phyloP scores from a whole-genome alignment of 2,113 vertebrate species.

The Prunella fulvescens region DNA sequence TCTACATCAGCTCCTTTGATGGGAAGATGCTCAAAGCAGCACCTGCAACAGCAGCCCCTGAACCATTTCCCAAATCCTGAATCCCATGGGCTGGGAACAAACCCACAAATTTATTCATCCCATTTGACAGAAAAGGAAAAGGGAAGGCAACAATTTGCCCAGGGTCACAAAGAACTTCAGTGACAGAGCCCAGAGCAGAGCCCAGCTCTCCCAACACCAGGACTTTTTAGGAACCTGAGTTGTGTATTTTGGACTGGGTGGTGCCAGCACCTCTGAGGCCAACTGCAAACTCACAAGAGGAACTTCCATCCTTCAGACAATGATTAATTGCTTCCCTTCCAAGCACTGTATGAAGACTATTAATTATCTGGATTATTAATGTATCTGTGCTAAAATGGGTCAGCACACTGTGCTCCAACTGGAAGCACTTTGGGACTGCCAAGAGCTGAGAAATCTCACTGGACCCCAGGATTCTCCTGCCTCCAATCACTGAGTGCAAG shows the following conservation, averaged over 20 bases:
- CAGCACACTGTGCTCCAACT: background rate
- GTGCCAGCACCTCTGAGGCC: background rate
- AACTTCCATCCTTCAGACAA: background rate
- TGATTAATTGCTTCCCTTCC: background rate
- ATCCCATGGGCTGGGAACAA: accelerated
- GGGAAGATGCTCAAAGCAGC: background rate
- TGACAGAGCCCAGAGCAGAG: background rate
- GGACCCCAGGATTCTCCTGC: background rate
- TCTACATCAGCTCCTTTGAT: background rate
- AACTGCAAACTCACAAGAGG: background rate
- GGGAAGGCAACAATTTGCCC: background rate
- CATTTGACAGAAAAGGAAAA: background rate
- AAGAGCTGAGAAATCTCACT: background rate
- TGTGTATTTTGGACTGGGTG: background rate
- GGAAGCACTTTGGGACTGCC: background rate
- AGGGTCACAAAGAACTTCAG: background rate
- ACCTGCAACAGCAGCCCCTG: background rate
- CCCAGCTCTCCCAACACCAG: background rate
- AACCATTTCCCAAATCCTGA: background rate
- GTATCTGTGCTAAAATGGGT: background rate
- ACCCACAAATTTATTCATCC: background rate
- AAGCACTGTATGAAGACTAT: background rate
- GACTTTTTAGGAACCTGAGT: background rate
- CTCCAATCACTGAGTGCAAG: background rate
- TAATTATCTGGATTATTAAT: background rate